phyloP scores from a whole-genome alignment of 2,113 vertebrate species.

The Panthera uncia region DNA sequence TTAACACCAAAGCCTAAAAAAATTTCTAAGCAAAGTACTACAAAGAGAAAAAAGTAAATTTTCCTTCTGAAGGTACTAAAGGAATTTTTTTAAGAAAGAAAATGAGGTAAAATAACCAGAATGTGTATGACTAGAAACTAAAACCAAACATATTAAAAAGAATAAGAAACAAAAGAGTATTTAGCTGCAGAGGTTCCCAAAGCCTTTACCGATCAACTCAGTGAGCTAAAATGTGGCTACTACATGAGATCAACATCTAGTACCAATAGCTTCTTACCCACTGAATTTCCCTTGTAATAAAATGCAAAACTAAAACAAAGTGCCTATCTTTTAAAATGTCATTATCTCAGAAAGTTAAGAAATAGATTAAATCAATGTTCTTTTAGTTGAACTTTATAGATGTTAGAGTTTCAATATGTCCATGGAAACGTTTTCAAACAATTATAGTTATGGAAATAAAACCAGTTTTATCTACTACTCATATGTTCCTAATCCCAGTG shows the following conservation, averaged over 20 bases:
- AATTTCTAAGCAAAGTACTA: background rate
- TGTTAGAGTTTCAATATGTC: background rate
- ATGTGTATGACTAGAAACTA: background rate
- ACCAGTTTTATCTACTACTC: background rate
- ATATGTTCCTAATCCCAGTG: background rate
- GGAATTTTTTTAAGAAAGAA: background rate
- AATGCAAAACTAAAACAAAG: background rate
- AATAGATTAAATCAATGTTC: slow-evolving; percentile 21
- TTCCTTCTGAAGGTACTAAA: background rate
- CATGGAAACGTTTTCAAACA: background rate
- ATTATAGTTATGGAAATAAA: slow-evolving; percentile 6
- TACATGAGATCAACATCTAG: background rate
- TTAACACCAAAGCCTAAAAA: background rate
- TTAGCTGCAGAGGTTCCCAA: background rate
- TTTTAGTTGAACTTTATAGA: background rate
- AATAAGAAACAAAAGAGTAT: background rate
- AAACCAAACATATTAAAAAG: background rate
- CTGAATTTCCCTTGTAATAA: background rate
- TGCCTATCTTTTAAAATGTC: background rate
- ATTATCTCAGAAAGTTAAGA: background rate
- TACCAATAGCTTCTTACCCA: background rate
- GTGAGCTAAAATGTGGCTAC: background rate
- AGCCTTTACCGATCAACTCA: background rate
- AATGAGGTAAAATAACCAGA: background rate
- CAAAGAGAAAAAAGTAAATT: background rate